phyloP scores from a whole-genome alignment of 2,113 vertebrate species.

The Xiphophorus hellerii region DNA sequence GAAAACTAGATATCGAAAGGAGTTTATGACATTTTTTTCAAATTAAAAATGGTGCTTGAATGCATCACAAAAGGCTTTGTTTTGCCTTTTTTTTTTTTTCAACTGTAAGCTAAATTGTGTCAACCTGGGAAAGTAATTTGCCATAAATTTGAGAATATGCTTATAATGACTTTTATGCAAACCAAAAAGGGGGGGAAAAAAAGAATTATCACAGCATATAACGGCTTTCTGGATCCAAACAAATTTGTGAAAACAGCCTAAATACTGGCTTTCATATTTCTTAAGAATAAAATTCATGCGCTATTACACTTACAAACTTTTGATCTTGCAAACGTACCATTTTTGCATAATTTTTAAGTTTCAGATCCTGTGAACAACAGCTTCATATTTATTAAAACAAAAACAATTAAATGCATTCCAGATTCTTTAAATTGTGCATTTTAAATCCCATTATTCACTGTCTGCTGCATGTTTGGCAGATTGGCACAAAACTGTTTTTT shows the following conservation, averaged over 20 bases:
- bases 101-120: neutral
- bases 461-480: neutral
- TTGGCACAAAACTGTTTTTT: neutral
- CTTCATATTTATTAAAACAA: constrained; percentile 13
- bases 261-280: neutral
- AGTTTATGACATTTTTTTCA: too few relatives aligned
- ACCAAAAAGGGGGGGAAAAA: neutral
- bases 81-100: neutral
- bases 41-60: too few relatives aligned
- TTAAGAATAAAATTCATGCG: neutral
- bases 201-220: neutral
- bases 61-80: neutral
- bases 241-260: neutral
- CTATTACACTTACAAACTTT: too few relatives aligned
- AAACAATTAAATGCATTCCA: neutral
- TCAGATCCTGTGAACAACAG: constrained; percentile 9
- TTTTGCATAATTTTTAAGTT: neutral
- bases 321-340: too few relatives aligned
- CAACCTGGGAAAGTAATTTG: neutral
- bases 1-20: too few relatives aligned
- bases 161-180: neutral
- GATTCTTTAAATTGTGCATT: neutral
- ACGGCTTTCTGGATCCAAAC: neutral
- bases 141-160: constrained; percentile 2
- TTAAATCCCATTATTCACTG: constrained; percentile 29